Percentiles rank a stretch among this genome's conserved stretches.
Conservation (phyloP, 92 coral and sea anemone genomes). For the Virgularia gustaviana region DNA sequence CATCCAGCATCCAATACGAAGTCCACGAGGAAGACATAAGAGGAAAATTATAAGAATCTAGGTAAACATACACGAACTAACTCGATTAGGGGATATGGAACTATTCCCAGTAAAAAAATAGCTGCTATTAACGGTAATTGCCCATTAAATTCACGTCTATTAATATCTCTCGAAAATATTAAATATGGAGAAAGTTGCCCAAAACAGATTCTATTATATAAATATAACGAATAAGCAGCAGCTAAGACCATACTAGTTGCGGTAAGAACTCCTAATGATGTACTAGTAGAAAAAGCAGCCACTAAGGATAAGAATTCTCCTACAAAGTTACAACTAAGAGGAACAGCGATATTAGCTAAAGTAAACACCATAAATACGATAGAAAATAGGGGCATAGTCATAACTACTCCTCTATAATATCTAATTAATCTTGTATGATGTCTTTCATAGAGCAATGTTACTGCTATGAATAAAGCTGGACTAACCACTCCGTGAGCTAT, state of each 20-base stretch:
- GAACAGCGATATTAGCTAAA: slow-evolving; percentile 68
- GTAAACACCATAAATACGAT: slow-evolving; percentile 60
- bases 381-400: slow-evolving; percentile 74
- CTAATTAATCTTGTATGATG: slow-evolving; percentile 73
- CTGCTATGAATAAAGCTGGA: slow-evolving; percentile 73
- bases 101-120: slow-evolving; percentile 37
- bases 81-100: slow-evolving; percentile 55
- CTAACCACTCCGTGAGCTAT: slow-evolving; percentile 81
- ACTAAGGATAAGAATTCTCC: slow-evolving; percentile 72
- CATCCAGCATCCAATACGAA: slow-evolving; percentile 35
- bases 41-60: slow-evolving; percentile 1
- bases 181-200: slow-evolving; percentile 64
- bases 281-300: slow-evolving; percentile 64
- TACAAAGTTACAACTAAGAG: slow-evolving; percentile 80
- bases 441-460: slow-evolving; percentile 72
- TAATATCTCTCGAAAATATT: slow-evolving; percentile 69
- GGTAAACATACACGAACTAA: slow-evolving; percentile 38
- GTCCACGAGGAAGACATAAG: slow-evolving; percentile 7
- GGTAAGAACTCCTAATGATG: slow-evolving; percentile 61
- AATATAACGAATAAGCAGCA: slow-evolving; percentile 71
- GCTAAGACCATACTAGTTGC: slow-evolving; percentile 66
- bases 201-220: slow-evolving; percentile 71
- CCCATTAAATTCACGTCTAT: slow-evolving; percentile 49
- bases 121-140: slow-evolving; percentile 33
- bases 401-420: slow-evolving; percentile 69